Evolutionary conservation across 2,113 vertebrate genomes (phyloP).

Genomic region (Cochlearius cochlearius): DNA sequence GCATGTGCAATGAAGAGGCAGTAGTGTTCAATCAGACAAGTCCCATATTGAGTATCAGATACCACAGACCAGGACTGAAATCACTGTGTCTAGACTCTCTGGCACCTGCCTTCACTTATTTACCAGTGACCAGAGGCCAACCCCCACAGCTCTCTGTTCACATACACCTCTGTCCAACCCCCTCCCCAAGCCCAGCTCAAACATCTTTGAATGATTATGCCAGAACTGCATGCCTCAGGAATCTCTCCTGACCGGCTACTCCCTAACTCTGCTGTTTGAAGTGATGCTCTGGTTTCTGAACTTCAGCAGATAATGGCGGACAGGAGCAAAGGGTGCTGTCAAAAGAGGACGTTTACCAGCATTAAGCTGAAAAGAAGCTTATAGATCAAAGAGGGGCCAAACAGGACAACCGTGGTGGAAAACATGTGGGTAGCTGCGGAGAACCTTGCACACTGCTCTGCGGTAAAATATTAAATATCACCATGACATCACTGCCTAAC

Average conservation of each 20-base stretch:
- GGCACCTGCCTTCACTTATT: constrained; percentile 98
- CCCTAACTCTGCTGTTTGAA: constrained; percentile 79
- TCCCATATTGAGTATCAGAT: constrained; percentile 94
- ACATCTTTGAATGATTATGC: constrained; percentile 90
- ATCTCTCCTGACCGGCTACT: constrained; percentile 79
- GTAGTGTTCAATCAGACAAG: constrained; percentile 86
- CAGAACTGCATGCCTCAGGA: constrained; percentile 78
- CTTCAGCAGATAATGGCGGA: constrained; percentile 81
- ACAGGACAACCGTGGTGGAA: constrained; percentile 67
- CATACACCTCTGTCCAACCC: constrained; percentile 72
- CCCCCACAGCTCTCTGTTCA: constrained; percentile 76
- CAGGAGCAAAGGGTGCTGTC: constrained; percentile 79
- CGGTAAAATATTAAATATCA: constrained; percentile 79
- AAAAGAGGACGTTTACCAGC: constrained; percentile 79
- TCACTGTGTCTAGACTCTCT: constrained; percentile 98
- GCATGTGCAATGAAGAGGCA: constrained; percentile 82
- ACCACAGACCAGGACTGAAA: constrained; percentile 91
- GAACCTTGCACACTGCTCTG: constrained; percentile 69
- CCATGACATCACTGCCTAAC: constrained; percentile 75
- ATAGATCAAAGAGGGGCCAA: constrained; percentile 79
- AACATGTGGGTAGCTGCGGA: constrained; percentile 73
- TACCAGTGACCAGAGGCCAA: constrained; percentile 91
- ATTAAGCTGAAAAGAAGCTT: constrained; percentile 75
- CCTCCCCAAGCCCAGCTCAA: constrained; percentile 59
- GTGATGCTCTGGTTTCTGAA: constrained; percentile 84